A percentile compares a stretch with the other conserved stretches of the same genome.
These are phyloP conservation scores for Agapetus fuscipes DNA, from an alignment of 2,888 invertebrate species.

Conservation along the genomic window DNA sequence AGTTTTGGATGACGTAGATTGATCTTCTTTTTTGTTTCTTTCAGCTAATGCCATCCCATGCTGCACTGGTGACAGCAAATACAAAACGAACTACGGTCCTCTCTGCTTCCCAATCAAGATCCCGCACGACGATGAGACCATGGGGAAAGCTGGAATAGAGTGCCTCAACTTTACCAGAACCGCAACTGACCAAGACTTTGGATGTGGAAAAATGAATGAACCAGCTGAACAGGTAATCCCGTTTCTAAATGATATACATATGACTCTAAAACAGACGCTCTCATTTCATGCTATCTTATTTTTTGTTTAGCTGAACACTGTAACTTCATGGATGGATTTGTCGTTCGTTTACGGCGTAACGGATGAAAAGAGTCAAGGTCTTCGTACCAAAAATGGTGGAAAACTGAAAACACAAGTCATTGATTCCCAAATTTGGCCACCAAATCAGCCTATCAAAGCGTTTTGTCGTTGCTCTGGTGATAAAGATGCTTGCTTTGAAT, in stretches of 20 bases:
- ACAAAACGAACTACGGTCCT: conserved; percentile 31
- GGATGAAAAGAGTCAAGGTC: conserved; percentile 53
- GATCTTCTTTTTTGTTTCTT: no score
- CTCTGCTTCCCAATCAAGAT: conserved; percentile 46
- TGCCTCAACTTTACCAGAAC: conserved; percentile 70
- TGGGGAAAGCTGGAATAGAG: conserved; percentile 41
- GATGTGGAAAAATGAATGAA: conserved; percentile 50
- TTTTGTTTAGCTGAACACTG: conserved; percentile 43
- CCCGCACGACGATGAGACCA: conserved; percentile 44
- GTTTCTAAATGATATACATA: no score
- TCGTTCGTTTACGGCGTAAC: conserved; percentile 71
- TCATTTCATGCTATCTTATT: no score
- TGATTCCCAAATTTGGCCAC: conserved; percentile 62
- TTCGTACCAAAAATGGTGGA: conserved; percentile 59
- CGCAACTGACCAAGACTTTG: conserved; percentile 53
- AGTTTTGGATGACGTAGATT: no score
- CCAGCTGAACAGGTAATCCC: conserved; percentile 60
- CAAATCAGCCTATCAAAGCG: conserved; percentile 59
- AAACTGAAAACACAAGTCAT: conserved; percentile 54
- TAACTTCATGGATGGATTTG: conserved; percentile 66
- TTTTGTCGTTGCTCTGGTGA: conserved; percentile 35
- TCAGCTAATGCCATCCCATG: conserved; percentile 51
- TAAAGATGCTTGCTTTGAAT: conserved; percentile 64
- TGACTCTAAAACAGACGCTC: no score
- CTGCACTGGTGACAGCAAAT: conserved; percentile 49